Base-by-base conservation (phyloP, 2,113 vertebrate species). In the Chaetops frenatus region DNA sequence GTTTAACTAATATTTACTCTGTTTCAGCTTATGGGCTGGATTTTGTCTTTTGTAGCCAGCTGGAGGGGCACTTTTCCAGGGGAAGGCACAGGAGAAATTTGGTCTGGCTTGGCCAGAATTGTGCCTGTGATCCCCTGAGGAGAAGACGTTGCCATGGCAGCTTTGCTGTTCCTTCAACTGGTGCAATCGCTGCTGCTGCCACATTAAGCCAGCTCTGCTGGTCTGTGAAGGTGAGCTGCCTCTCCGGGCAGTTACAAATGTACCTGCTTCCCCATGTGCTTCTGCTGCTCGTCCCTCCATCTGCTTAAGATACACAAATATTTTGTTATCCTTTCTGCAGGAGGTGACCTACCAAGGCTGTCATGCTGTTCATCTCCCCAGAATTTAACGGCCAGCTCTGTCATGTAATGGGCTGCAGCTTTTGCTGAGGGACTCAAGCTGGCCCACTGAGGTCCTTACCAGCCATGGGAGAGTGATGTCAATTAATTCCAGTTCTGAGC, bases 191-290 rank as follows among this genome's bases (percentile, higher is more conserved):
- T 97, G 73, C 79, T 86, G 85, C 40, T 90, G 74, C 58, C 57
- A 53, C 62, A 85, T 61, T 85, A 76, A 85, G 81, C 40, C 78
- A 93, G 74, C 66, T 95, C 94, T 91, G 84, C 70, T 90, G 86
- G 89, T 79, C 84, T 96, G 90, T 95, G 92, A 96, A 96, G 94
- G 93, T 92, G 90, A 95, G 82, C 74, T 80, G 79, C 33, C 42
- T 80, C 56, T 71, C 61, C 0, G 4, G 42, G 15, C 77, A 82
- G 82, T 91, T 58, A 66, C 38, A 70, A 56, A 78, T 5, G 1
- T 88, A 90, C 67, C 85, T 83, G 85, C 66, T 62, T 79, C 60
- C 50, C 78, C 3, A 0, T 0, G 2, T 0, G 6, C 51, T 93
- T 40, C 81, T 94, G 66, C 53, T 92, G 45, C 29, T 61, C 24